Percentiles rank a stretch among this genome's conserved stretches.
Conservation (phyloP, 2,888 invertebrate species). For the Epicampocera succincta region DNA sequence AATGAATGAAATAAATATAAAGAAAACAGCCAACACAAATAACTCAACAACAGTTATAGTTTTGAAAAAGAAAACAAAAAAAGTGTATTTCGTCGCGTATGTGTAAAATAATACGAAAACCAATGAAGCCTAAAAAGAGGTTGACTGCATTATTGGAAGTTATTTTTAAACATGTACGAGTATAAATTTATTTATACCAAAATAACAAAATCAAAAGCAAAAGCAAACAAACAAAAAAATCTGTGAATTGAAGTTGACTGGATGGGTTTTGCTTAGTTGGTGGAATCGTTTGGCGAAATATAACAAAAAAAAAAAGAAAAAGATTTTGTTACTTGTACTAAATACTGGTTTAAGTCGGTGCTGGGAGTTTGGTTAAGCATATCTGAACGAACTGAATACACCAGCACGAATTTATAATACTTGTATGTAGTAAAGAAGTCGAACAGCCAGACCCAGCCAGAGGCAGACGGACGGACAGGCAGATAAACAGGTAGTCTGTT, state of each 20-base stretch:
- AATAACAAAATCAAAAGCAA: background rate
- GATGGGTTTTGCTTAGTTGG: constrained; percentile 24
- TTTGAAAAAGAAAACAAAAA: background rate
- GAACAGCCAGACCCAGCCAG: constrained; percentile 8
- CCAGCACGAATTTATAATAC: constrained; percentile 33
- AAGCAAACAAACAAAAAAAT: constrained; percentile 17
- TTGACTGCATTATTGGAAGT: constrained; percentile 64
- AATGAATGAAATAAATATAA: constrained; percentile 36
- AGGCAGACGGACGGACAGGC: background rate
- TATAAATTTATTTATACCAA: constrained; percentile 35
- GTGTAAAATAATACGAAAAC: constrained; percentile 46
- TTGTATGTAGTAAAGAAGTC: constrained; percentile 50
- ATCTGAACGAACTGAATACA: constrained; percentile 39
- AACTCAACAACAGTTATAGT: constrained; percentile 28
- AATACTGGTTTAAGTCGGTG: constrained; percentile 68
- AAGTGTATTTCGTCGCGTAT: constrained; percentile 3
- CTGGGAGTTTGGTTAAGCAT: constrained; percentile 58
- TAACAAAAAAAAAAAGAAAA: constrained; percentile 2
- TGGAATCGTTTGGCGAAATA: constrained; percentile 42
- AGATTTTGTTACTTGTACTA: constrained; percentile 62
- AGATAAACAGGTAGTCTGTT: constrained; percentile 16
- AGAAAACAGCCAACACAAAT: constrained; percentile 30
- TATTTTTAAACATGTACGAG: constrained; percentile 45
- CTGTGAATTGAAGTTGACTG: constrained; percentile 32
- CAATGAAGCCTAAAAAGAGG: constrained; percentile 65